These are phyloP conservation scores for Pseudochromis fuscus DNA, from an alignment of 2,797 vertebrate genomes.

Conservation along the genomic window DNA sequence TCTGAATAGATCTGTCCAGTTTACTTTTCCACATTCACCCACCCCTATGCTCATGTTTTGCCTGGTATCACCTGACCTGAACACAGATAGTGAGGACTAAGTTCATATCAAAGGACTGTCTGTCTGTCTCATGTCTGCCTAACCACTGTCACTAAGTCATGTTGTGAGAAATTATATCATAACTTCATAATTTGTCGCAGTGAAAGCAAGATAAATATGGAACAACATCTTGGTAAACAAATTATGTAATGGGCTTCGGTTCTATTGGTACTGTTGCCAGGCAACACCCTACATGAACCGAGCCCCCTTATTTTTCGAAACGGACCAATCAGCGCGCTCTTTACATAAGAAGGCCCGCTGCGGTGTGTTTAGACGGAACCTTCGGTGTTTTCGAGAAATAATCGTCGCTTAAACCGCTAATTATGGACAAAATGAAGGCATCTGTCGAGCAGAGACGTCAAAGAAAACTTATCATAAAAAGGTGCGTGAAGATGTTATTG, in stretches of 20 bases:
- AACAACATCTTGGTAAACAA: constrained; percentile 63
- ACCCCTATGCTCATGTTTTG: background rate
- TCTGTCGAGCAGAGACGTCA: constrained; percentile 67
- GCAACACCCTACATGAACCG: constrained; percentile 64
- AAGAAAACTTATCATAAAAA: constrained; percentile 82
- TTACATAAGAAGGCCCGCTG: constrained; percentile 34
- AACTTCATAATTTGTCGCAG: too few relatives aligned
- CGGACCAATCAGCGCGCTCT: constrained; percentile 70
- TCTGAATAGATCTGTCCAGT: background rate
- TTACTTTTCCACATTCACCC: background rate
- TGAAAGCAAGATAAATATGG: background rate
- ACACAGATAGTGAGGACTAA: background rate
- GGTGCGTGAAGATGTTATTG: constrained; percentile 66
- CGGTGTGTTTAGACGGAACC: background rate
- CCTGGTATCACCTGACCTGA: constrained; percentile 1
- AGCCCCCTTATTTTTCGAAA: constrained; percentile 34
- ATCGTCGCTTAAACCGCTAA: constrained; percentile 32
- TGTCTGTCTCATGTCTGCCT: too few relatives aligned
- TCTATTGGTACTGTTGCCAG: constrained; percentile 58
- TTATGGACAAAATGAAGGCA: constrained; percentile 78
- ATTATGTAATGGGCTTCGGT: constrained; percentile 61
- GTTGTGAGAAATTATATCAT: too few relatives aligned
- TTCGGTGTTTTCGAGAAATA: constrained; percentile 28
- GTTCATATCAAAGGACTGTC: background rate
- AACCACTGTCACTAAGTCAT: background rate